Conservation (phyloP, 2,888 invertebrate species). For the Epinotia nisella region DNA sequence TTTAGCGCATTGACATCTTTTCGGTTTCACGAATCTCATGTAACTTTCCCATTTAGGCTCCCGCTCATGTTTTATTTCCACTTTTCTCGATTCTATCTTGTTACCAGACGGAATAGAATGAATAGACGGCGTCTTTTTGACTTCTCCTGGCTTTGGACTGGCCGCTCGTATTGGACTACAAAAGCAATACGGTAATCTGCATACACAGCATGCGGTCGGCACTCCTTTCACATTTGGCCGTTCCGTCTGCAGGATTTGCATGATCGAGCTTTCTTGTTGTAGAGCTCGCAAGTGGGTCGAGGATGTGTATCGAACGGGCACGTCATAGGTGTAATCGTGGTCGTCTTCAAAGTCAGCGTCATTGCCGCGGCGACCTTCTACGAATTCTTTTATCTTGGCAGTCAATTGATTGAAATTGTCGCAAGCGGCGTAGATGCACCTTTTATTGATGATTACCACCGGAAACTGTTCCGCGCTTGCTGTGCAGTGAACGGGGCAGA, state of each 20-base stretch:
- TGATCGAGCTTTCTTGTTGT: constrained; percentile 70
- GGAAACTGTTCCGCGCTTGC: constrained; percentile 70
- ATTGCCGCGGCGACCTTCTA: constrained; percentile 61
- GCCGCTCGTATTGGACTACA: constrained; percentile 54
- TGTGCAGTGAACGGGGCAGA: constrained; percentile 68
- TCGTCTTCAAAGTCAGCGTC: constrained; percentile 63
- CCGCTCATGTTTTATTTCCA: constrained; percentile 61
- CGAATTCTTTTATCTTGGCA: constrained; percentile 64
- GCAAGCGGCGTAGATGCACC: constrained; percentile 72
- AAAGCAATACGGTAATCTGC: constrained; percentile 65
- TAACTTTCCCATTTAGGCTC: constrained; percentile 74
- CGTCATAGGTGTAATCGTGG: constrained; percentile 60
- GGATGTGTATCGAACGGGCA: constrained; percentile 63
- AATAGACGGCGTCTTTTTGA: constrained; percentile 45
- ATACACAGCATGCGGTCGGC: constrained; percentile 59
- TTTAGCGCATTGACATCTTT: constrained; percentile 64
- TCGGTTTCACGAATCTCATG: constrained; percentile 60
- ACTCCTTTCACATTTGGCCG: constrained; percentile 61
- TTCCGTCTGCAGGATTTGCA: constrained; percentile 72
- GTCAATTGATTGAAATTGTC: constrained; percentile 69
- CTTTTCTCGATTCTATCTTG: constrained; percentile 56
- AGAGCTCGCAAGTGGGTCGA: constrained; percentile 61
- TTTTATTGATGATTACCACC: constrained; percentile 71
- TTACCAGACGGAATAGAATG: constrained; percentile 51
- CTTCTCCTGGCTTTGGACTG: constrained; percentile 37